These are phyloP conservation scores for Scopus umbretta DNA, from an alignment of 2,113 vertebrate species.

Conservation along the genomic window DNA sequence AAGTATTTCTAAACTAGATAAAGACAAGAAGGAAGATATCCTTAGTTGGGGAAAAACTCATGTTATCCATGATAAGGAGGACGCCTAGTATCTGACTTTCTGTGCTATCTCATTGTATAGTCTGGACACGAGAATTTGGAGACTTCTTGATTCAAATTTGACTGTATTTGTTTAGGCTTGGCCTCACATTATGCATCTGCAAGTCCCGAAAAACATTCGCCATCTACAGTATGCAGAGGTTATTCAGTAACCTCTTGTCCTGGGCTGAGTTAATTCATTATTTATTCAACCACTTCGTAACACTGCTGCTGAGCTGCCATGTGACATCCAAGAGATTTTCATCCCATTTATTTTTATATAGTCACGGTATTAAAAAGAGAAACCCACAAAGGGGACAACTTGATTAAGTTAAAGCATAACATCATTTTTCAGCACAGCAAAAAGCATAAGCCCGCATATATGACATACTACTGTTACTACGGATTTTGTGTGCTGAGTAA, in stretches of 20 bases:
- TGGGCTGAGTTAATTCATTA: neutral
- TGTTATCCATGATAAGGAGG: neutral
- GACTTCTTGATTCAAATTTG: neutral
- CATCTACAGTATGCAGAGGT: neutral
- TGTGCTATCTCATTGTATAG: slow-evolving; percentile 25
- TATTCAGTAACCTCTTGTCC: neutral
- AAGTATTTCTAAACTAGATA: neutral
- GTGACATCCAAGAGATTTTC: neutral
- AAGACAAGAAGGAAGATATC: neutral
- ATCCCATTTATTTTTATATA: neutral
- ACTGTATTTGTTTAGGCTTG: neutral
- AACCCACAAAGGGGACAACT: neutral
- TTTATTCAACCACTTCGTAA: neutral
- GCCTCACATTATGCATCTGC: neutral
- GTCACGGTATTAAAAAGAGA: neutral
- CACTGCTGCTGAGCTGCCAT: neutral
- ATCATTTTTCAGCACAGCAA: neutral
- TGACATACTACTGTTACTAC: neutral
- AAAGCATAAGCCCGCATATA: neutral
- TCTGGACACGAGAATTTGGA: neutral
- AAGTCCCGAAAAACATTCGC: neutral
- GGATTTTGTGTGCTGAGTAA: neutral
- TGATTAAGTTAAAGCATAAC: neutral
- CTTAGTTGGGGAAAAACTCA: neutral
- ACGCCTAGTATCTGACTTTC: neutral